A percentile compares a stretch with the other conserved stretches of the same genome.
These are phyloP conservation scores for Nasonia longicornis DNA, from an alignment of 1,140 invertebrate genomes.

Conservation along the genomic window DNA sequence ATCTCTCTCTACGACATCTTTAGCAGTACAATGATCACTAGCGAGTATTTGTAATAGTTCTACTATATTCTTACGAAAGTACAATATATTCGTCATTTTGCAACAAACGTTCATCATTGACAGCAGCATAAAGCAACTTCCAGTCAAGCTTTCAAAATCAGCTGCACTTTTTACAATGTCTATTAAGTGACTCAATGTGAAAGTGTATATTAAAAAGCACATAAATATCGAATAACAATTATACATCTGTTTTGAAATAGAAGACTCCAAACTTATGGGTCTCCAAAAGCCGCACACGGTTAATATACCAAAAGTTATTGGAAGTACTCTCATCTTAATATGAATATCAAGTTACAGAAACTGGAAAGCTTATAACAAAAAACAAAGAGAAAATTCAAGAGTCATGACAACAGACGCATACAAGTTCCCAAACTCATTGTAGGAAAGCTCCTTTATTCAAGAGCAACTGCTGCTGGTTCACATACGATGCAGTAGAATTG, in stretches of 20 bases:
- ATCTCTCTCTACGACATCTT: slow-evolving; percentile 16
- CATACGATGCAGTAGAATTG: neutral
- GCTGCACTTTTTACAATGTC: slow-evolving; percentile 48
- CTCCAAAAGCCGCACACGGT: slow-evolving; percentile 53
- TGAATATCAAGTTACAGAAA: neutral
- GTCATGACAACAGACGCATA: neutral
- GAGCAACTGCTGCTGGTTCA: neutral
- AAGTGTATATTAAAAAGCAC: slow-evolving; percentile 47
- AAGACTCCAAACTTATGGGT: slow-evolving; percentile 45
- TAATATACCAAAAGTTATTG: slow-evolving; percentile 52
- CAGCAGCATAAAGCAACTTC: slow-evolving; percentile 54
- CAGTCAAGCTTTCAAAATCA: slow-evolving; percentile 52
- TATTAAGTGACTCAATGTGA: slow-evolving; percentile 52
- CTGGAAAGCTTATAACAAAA: neutral
- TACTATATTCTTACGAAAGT: slow-evolving; percentile 47
- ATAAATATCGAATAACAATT: slow-evolving; percentile 49
- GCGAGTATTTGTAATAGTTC: slow-evolving; percentile 41
- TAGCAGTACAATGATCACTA: slow-evolving; percentile 38
- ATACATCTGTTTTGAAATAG: slow-evolving; percentile 38
- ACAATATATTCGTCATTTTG: slow-evolving; percentile 51
- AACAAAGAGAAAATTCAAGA: neutral
- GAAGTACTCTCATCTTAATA: slow-evolving; percentile 48
- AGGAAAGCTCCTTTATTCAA: neutral
- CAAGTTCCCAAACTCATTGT: neutral
- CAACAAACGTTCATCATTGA: slow-evolving; percentile 54